These are phyloP conservation scores for Protonemura montana DNA, from an alignment of 2,888 invertebrate species.

Conservation along the genomic window DNA sequence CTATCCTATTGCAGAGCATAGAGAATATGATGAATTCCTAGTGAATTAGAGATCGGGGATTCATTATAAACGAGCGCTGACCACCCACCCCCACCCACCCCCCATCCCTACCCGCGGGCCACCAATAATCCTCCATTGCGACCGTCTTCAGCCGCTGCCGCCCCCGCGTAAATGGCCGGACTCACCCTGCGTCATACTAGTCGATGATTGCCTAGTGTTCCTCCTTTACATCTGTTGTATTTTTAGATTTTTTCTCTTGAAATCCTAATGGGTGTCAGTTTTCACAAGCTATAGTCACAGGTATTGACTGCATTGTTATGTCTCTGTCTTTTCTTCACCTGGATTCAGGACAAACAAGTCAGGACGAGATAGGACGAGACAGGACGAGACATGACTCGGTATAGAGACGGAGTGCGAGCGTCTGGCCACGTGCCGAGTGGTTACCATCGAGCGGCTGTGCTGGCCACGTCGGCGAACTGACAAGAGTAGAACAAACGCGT, in stretches of 20 bases:
- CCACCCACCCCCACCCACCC: constrained; percentile 18
- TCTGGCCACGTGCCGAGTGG: neutral
- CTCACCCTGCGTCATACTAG: constrained; percentile 8
- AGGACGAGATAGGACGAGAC: too few species aligned
- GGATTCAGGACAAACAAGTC: too few species aligned
- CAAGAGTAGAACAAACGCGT: constrained; percentile 48
- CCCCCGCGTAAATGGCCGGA: neutral
- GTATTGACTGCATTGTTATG: too few species aligned
- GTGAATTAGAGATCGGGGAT: constrained; percentile 38
- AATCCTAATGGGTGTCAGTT: too few species aligned
- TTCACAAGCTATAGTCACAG: too few species aligned
- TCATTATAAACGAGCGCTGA: constrained; percentile 35
- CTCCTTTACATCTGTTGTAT: too few species aligned
- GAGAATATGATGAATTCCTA: constrained; percentile 34
- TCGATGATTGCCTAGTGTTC: too few species aligned
- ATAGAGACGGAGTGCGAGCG: constrained; percentile 29
- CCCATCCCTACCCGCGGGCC: neutral
- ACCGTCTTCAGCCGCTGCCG: neutral
- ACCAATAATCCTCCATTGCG: constrained; percentile 13
- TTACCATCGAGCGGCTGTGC: constrained; percentile 18
- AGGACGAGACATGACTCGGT: neutral
- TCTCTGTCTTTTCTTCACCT: too few species aligned
- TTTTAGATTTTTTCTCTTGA: too few species aligned
- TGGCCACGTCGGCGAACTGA: constrained; percentile 1
- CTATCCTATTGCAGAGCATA: neutral